These are phyloP conservation scores for Sylvia atricapilla DNA, from an alignment of 2,113 vertebrate species.

Conservation along the genomic window DNA sequence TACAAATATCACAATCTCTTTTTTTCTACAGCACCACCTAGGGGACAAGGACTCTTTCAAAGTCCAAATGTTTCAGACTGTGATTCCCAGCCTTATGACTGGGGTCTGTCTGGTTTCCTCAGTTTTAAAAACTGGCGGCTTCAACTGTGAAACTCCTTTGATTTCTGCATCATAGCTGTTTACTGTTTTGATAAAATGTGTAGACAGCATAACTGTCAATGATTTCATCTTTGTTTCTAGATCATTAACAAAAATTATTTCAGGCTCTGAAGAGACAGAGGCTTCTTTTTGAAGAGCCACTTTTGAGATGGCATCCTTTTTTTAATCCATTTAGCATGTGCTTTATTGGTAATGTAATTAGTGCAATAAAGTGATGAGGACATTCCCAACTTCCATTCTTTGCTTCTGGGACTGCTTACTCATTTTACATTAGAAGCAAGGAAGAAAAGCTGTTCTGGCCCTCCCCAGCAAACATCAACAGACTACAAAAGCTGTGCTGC, in stretches of 20 bases:
- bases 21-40: slow-evolving; percentile 21
- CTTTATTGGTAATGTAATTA: neutral
- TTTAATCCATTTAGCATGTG: neutral
- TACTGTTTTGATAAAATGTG: neutral
- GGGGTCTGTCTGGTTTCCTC: neutral
- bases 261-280: neutral
- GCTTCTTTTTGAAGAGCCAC: neutral
- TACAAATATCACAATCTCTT: neutral
- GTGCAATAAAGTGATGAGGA: neutral
- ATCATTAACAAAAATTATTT: neutral
- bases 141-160: neutral
- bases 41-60: neutral
- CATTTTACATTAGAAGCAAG: neutral
- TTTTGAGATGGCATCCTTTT: neutral
- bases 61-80: neutral
- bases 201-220: neutral
- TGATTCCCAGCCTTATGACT: neutral
- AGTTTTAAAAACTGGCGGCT: neutral
- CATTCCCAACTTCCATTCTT: neutral
- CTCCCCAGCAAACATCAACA: fast-evolving
- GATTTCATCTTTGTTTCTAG: neutral
- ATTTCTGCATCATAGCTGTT: neutral
- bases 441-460: neutral
- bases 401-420: neutral
- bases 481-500: neutral